Conservation (phyloP, 2,797 vertebrate genomes). For the Heteromormyrus szaboi region DNA sequence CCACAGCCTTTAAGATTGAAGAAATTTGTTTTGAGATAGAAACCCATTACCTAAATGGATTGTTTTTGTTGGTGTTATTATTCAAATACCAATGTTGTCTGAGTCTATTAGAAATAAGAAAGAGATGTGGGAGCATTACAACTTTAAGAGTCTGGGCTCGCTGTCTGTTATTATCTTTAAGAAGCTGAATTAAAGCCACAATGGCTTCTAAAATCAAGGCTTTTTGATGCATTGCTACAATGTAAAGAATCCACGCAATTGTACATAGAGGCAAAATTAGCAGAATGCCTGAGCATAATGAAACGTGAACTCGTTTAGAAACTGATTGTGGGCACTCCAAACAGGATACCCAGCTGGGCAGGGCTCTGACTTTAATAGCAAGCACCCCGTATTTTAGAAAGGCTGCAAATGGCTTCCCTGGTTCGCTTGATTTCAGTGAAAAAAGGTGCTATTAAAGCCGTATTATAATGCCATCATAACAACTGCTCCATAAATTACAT, state of each 20-base stretch:
- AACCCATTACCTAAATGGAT: conserved; percentile 17
- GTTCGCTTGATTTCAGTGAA: not conserved
- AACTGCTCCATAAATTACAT: not conserved
- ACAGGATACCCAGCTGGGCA: not conserved
- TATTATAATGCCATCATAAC: not conserved
- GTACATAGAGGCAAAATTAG: not conserved
- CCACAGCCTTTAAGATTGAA: conserved; percentile 38
- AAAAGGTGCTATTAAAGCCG: not conserved
- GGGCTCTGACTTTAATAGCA: not conserved
- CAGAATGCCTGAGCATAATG: not conserved
- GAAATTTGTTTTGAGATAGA: conserved; percentile 48
- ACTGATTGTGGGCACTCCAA: not conserved
- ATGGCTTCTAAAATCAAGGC: not conserved
- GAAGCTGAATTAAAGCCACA: not conserved
- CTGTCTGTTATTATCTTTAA: not conserved
- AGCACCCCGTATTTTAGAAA: not conserved
- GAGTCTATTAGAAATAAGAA: not conserved
- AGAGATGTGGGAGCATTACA: not conserved
- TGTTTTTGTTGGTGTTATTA: conserved; percentile 5
- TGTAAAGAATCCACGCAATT: not conserved
- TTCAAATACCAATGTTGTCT: conserved; percentile 12
- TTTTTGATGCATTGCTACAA: not conserved
- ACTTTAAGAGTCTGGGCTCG: not conserved
- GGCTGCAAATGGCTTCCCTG: not conserved
- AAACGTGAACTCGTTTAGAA: not conserved